A percentile compares a stretch with the other conserved stretches of the same genome.
phyloP scores from a whole-genome alignment of 2,797 vertebrate species.

The Australoheros facetus region DNA sequence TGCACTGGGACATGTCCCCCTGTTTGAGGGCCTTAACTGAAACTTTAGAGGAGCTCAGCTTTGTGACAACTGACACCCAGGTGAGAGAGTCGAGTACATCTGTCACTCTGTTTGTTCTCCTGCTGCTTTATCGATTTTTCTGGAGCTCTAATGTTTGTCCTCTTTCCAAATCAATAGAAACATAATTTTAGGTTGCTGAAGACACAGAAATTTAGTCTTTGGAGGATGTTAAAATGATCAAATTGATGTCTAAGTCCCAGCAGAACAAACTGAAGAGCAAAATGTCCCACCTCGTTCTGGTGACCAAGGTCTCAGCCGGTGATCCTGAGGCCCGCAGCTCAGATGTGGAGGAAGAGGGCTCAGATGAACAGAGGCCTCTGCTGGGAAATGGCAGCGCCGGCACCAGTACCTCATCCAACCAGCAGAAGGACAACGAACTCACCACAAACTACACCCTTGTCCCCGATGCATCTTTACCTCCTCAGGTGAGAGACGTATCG shows the following conservation, averaged over 20 bases:
- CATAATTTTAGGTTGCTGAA: constrained; percentile 13
- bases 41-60: constrained; percentile 70
- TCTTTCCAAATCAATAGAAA: constrained; percentile 33
- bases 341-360: constrained; percentile 44
- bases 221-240: not conserved
- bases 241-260: not conserved
- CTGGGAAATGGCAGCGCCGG: constrained; percentile 45
- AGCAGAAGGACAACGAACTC: constrained; percentile 56
- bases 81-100: constrained; percentile 67
- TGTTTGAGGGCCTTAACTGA: constrained; percentile 78
- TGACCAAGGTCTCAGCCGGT: constrained; percentile 49
- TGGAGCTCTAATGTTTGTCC: not conserved
- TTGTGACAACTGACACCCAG: constrained; percentile 61
- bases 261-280: constrained; percentile 78
- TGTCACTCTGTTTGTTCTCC: constrained; percentile 26
- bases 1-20: constrained; percentile 79
- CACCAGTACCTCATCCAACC: constrained; percentile 35
- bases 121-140: constrained; percentile 38
- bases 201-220: not conserved
- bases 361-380: constrained; percentile 77
- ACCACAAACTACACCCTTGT: constrained; percentile 74
- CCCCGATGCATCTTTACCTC: constrained; percentile 64
- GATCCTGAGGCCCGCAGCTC: constrained; percentile 28
- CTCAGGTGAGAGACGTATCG: constrained; percentile 66
- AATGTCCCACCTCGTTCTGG: constrained; percentile 78